These are phyloP conservation scores for Eumacrocentrus americanus DNA, from an alignment of 2,888 invertebrate species.

Conservation along the genomic window DNA sequence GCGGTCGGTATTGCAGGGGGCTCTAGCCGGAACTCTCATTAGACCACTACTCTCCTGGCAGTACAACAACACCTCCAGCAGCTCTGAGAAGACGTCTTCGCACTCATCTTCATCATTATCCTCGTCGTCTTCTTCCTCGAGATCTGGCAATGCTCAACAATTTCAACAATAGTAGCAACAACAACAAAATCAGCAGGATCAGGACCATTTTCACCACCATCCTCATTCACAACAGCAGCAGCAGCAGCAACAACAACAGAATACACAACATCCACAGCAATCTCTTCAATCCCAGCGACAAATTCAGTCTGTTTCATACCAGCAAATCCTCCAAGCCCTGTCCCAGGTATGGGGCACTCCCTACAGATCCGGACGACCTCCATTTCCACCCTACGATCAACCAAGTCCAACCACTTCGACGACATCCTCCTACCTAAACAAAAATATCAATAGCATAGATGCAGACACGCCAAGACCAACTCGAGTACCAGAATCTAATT, in stretches of 20 bases:
- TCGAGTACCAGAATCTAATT: slow-evolving; percentile 77
- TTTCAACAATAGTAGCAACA: slow-evolving; percentile 51
- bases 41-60: too few relatives aligned
- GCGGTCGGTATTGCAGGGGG: too few relatives aligned
- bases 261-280: too few relatives aligned
- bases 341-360: slow-evolving; percentile 51
- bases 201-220: too few relatives aligned
- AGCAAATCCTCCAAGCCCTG: slow-evolving; percentile 57
- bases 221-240: slow-evolving; percentile 49
- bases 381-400: too few relatives aligned
- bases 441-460: slow-evolving; percentile 73
- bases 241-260: too few relatives aligned
- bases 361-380: slow-evolving; percentile 64
- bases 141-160: slow-evolving; percentile 59
- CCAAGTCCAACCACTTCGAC: slow-evolving; percentile 75
- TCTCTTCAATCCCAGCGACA: too few relatives aligned
- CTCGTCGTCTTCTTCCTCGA: slow-evolving; percentile 26
- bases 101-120: too few relatives aligned
- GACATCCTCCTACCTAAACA: slow-evolving; percentile 76
- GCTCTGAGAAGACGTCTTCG: too few relatives aligned
- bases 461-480: slow-evolving; percentile 61
- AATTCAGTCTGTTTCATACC: slow-evolving; percentile 35
- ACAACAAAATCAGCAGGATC: slow-evolving; percentile 52
- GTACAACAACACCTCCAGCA: too few relatives aligned
- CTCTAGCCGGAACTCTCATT: slow-evolving; percentile 82